Conservation (phyloP, 2,113 vertebrate species). For the Carassius carassius region DNA sequence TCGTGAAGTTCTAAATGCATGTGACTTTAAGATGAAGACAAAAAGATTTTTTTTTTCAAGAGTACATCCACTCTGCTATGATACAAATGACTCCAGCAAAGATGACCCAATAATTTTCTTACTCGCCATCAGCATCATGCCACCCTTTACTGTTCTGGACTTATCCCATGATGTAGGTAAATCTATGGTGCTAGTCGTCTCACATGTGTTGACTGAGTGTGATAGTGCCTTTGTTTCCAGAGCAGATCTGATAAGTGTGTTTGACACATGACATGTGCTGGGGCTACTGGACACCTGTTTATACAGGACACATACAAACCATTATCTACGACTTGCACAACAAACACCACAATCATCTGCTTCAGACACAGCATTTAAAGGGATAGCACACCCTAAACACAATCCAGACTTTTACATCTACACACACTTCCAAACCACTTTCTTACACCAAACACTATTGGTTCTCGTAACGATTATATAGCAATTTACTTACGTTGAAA, state of each 20-base stretch:
- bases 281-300: background rate
- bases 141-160: background rate
- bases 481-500: background rate
- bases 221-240: background rate
- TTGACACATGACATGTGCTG: background rate
- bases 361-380: background rate
- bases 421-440: background rate
- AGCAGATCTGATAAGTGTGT: background rate
- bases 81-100: too few relatives aligned
- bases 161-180: background rate
- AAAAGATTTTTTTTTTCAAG: too few relatives aligned
- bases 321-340: conserved; percentile 4
- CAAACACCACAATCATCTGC: background rate
- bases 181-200: background rate
- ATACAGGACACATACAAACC: conserved; percentile 9
- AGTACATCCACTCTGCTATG: background rate
- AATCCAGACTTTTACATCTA: background rate
- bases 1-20: background rate
- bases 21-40: too few relatives aligned
- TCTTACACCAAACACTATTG: background rate
- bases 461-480: background rate
- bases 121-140: background rate
- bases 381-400: background rate
- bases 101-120: too few relatives aligned
- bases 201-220: background rate